Evolutionary conservation across 1,140 invertebrate genomes (phyloP).

Genomic region (Drosophila repletoides): DNA sequence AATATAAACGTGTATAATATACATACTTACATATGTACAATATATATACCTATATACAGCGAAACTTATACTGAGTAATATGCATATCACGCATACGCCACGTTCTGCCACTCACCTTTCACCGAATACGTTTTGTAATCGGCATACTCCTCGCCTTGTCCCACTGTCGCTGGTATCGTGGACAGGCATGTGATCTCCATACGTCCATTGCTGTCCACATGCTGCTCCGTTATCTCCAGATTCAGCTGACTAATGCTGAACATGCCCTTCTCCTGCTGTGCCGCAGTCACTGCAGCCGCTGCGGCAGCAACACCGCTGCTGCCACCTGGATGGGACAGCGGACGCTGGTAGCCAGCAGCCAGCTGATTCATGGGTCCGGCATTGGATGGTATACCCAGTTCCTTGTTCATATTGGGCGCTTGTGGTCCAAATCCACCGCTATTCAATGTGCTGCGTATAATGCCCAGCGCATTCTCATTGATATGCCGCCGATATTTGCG

Average conservation of each 20-base stretch:
- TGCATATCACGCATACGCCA: conserved; percentile 64
- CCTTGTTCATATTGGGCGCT: conserved; percentile 75
- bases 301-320: conserved; percentile 75
- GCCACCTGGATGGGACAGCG: conserved; percentile 75
- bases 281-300: conserved; percentile 73
- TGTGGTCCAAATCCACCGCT: conserved; percentile 79
- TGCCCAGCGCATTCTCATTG: conserved; percentile 76
- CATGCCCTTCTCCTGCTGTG: conserved; percentile 79
- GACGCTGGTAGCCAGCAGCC: conserved; percentile 77
- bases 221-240: conserved; percentile 86
- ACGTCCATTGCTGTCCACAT: conserved; percentile 86
- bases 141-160: conserved; percentile 86
- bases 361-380: conserved; percentile 76
- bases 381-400: conserved; percentile 75
- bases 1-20: conserved; percentile 23
- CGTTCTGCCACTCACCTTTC: conserved; percentile 84
- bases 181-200: conserved; percentile 88
- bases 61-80: conserved; percentile 16
- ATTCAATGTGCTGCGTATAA: conserved; percentile 70
- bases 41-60: background rate
- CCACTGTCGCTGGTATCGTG: conserved; percentile 88
- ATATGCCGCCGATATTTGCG: conserved; percentile 79
- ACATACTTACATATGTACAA: background rate
- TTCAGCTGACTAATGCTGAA: conserved; percentile 81
- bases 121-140: conserved; percentile 87